Conservation (phyloP, 2,113 vertebrate genomes). For the Ammospiza caudacuta region DNA sequence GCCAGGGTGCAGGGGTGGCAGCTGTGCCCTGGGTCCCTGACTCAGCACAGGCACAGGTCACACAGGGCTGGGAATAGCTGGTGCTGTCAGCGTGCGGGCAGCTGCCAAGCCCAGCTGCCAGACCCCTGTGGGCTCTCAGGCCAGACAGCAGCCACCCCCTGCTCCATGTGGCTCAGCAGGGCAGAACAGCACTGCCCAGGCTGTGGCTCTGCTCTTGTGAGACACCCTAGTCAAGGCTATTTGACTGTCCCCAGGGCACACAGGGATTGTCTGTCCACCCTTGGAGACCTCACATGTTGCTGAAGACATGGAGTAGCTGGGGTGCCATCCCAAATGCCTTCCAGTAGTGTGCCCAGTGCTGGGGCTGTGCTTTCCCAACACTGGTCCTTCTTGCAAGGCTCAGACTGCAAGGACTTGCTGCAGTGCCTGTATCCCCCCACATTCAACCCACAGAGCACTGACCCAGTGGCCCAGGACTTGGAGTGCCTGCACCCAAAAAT, state of each 20-base stretch:
- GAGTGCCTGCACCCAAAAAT: rapidly evolving
- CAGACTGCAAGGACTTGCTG: neutral
- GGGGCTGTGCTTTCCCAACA: neutral
- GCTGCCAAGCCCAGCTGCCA: neutral
- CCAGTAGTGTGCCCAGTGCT: neutral
- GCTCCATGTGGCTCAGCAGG: neutral
- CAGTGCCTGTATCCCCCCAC: neutral
- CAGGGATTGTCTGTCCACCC: neutral
- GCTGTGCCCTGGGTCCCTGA: conserved; percentile 14
- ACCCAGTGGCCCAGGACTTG: neutral
- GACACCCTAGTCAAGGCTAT: rapidly evolving
- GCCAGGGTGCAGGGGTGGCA: neutral
- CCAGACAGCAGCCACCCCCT: neutral
- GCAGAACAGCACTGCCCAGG: neutral
- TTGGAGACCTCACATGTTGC: neutral
- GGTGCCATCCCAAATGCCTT: neutral
- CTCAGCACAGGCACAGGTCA: neutral
- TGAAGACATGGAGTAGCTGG: rapidly evolving
- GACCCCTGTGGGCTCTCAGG: neutral
- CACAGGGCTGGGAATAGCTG: neutral
- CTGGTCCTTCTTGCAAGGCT: neutral
- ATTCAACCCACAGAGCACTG: rapidly evolving
- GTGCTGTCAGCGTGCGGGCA: neutral
- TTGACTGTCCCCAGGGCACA: neutral
- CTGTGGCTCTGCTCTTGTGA: neutral